These are phyloP conservation scores for Eciton burchellii DNA, from an alignment of 1,140 invertebrate genomes.

Conservation along the genomic window DNA sequence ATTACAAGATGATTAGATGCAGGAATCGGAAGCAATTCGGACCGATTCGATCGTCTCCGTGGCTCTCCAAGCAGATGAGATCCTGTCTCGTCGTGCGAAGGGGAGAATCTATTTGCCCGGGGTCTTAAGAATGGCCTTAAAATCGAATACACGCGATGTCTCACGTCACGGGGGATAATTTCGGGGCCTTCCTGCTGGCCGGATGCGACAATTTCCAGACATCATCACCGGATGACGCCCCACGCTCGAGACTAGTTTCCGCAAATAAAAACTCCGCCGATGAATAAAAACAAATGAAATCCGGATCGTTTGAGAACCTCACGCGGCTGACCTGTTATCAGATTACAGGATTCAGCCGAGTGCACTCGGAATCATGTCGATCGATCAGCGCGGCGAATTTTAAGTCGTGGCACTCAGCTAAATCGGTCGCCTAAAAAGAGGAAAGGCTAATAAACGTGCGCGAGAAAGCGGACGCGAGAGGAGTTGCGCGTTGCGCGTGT, in stretches of 20 bases:
- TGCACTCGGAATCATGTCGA: conserved; percentile 24
- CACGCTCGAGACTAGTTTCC: neutral
- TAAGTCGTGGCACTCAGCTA: neutral
- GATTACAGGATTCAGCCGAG: conserved; percentile 24
- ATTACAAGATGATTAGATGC: conserved; percentile 17
- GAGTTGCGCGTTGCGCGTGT: neutral
- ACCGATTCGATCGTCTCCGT: neutral
- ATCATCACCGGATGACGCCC: neutral
- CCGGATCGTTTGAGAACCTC: conserved; percentile 16
- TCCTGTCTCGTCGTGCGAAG: conserved; percentile 20
- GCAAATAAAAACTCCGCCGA: neutral
- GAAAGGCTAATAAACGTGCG: neutral
- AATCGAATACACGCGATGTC: conserved; percentile 20
- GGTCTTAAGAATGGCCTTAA: conserved; percentile 24
- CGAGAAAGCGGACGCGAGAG: neutral
- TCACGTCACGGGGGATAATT: neutral
- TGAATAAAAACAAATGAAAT: conserved; percentile 33
- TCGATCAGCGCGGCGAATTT: conserved; percentile 1
- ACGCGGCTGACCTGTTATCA: conserved; percentile 25
- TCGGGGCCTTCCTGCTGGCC: neutral
- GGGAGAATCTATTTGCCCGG: conserved; percentile 34
- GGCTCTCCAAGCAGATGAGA: neutral
- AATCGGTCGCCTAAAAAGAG: neutral
- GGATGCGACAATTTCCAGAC: neutral
- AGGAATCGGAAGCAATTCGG: neutral